phyloP scores from a whole-genome alignment of 37 sponge, comb jelly and placozoan species.

The Mnemiopsis leidyi region DNA sequence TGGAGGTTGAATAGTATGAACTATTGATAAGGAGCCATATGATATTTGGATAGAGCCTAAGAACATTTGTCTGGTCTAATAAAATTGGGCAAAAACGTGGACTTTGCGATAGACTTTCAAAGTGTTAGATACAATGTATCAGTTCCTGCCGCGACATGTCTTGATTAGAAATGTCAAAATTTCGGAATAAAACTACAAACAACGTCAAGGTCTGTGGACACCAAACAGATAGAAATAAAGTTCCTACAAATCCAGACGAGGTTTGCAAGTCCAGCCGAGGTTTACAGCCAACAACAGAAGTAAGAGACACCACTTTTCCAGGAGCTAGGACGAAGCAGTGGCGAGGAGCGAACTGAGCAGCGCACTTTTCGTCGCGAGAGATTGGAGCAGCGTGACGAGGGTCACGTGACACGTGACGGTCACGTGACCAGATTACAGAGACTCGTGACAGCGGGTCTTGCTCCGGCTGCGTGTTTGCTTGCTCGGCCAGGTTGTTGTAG shows the following conservation, averaged over 20 bases:
- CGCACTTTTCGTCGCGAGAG: background rate
- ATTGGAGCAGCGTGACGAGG: constrained; percentile 46
- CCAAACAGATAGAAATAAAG: no score
- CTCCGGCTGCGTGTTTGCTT: background rate
- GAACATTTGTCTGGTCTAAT: background rate
- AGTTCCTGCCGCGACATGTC: background rate
- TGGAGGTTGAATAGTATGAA: background rate
- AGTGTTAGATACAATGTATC: background rate
- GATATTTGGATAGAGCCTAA: background rate
- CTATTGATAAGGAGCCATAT: background rate
- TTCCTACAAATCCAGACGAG: no score
- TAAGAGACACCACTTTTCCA: background rate
- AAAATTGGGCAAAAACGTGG: background rate
- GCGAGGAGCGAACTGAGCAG: background rate
- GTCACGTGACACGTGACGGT: constrained; percentile 17
- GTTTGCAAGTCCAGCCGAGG: no score
- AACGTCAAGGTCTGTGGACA: no score
- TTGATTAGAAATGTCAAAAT: background rate
- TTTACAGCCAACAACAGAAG: no score
- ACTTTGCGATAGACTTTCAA: background rate
- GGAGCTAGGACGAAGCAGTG: background rate
- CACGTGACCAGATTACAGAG: background rate
- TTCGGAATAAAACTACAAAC: background rate
- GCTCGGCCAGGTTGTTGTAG: background rate
- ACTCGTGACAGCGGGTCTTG: background rate